These are phyloP conservation scores for Propithecus perrieri DNA, from an alignment of 2,797 vertebrate species.

Conservation along the genomic window DNA sequence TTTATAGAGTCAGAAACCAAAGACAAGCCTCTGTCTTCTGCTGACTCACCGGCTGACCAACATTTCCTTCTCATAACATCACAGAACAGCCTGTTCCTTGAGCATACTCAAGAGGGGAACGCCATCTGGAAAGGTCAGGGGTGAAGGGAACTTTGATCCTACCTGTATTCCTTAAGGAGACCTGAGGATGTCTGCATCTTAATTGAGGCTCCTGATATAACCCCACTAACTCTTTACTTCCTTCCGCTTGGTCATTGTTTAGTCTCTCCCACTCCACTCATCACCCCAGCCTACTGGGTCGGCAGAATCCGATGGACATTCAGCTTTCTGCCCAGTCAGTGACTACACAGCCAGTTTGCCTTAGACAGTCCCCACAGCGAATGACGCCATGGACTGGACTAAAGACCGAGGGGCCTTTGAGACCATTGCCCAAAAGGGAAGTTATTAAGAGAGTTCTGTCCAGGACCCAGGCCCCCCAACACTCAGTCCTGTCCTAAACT, in stretches of 20 bases:
- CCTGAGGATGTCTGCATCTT: neutral
- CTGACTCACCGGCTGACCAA: neutral
- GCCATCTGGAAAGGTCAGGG: neutral
- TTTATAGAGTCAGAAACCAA: slow-evolving; percentile 12
- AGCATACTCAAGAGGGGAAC: neutral
- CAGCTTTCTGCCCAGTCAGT: neutral
- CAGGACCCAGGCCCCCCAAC: neutral
- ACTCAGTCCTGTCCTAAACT: neutral
- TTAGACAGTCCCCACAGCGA: neutral
- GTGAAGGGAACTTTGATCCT: neutral
- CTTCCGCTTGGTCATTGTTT: neutral
- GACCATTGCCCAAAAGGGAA: neutral
- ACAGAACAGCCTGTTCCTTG: neutral
- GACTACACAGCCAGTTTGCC: neutral
- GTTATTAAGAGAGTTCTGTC: neutral
- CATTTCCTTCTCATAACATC: neutral
- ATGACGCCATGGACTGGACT: neutral
- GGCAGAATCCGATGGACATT: neutral
- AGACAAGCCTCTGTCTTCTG: neutral
- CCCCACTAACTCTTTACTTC: neutral
- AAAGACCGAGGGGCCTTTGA: neutral
- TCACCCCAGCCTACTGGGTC: neutral
- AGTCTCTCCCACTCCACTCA: neutral
- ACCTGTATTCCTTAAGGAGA: neutral
- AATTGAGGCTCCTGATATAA: neutral